Percentiles rank a stretch among this genome's conserved stretches.
Evolutionary conservation across 2,113 vertebrate genomes (phyloP).

Genomic region (Stigmatopora argus): DNA sequence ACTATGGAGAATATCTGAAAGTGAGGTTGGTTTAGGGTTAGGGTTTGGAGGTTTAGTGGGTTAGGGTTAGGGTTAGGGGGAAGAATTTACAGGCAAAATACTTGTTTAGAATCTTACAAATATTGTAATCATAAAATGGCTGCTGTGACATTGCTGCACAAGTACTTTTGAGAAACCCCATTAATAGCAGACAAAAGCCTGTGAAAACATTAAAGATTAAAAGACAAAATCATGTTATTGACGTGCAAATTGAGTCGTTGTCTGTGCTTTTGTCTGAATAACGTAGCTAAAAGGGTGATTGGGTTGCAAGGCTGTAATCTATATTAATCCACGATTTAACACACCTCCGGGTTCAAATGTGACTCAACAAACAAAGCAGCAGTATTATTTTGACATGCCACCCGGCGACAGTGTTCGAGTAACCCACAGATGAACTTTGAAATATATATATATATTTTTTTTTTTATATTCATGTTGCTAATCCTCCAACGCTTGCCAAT

Average conservation of each 20-base stretch:
- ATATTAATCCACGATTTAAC: slow-evolving; percentile 50
- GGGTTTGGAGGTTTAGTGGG: too few relatives aligned
- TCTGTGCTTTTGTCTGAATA: neutral
- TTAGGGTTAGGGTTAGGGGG: too few relatives aligned
- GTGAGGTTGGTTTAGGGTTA: too few relatives aligned
- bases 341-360: slow-evolving; percentile 55
- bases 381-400: slow-evolving; percentile 33
- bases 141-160: too few relatives aligned
- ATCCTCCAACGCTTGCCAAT: slow-evolving; percentile 3
- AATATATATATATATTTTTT: too few relatives aligned
- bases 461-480: slow-evolving; percentile 1
- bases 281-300: slow-evolving; percentile 22
- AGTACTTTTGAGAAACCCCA: neutral
- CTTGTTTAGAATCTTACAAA: too few relatives aligned
- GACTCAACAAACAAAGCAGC: slow-evolving; percentile 22
- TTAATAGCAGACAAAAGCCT: neutral
- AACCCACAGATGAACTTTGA: slow-evolving; percentile 58
- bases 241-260: slow-evolving; percentile 26
- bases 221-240: slow-evolving; percentile 12
- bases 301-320: slow-evolving; percentile 37
- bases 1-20: too few relatives aligned
- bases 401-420: slow-evolving; percentile 47
- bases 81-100: too few relatives aligned
- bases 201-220: neutral
- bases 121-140: too few relatives aligned